Evolutionary conservation across 2,797 vertebrate species (phyloP), one percentile per base, ranked within the genome.

Genomic region (Sebastes variabilis): DNA sequence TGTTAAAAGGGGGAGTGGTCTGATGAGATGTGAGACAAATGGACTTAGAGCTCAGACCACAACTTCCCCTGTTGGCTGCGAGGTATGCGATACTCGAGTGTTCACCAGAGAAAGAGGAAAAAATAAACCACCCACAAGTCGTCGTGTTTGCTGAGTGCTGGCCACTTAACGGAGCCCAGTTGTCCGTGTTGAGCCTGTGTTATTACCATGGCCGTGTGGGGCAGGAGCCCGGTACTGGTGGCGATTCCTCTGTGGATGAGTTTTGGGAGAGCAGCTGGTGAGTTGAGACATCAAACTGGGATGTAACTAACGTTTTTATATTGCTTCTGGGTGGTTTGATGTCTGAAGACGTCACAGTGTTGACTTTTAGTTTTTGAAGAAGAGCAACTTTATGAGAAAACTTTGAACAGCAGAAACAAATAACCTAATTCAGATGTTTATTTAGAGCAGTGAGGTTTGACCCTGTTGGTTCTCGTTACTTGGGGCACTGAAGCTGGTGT

Each of bases 11-110:
- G 86, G 94, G 93, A 87, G 94, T 91, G 93, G 93, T 93, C 80
- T 92, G 77, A 91, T 70, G n/a, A 92, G 86, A 91, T 93, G 85
- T 81, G 80, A 90, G 77, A 75, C 66, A 65, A 93, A 88, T 94
- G 93, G 95, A 96, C 94, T 85, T 82, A 46, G 7, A 68, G 83
- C 90, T 89, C 91, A 66, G 85, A 96, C 95, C 94, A 96, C 95
- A 96, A 94, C 95, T 96, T 96, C 96, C 96, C 87, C 81, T 90
- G 87, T 73, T 56, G 56, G 68, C 83, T 83, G 75, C 56, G 83
- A 80, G 77, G 36, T 73, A 69, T 22, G 87, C 74, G 67, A 56
- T 34, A 77, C 54, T 56, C 7, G 3, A 80, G 61, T 60, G 7
- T 79, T 77, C 36, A 73, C 66, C 55, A 77, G 65, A 52, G 20